Evolutionary conservation across 2,888 invertebrate genomes (phyloP).

Genomic region (Odontocolon sp.): DNA sequence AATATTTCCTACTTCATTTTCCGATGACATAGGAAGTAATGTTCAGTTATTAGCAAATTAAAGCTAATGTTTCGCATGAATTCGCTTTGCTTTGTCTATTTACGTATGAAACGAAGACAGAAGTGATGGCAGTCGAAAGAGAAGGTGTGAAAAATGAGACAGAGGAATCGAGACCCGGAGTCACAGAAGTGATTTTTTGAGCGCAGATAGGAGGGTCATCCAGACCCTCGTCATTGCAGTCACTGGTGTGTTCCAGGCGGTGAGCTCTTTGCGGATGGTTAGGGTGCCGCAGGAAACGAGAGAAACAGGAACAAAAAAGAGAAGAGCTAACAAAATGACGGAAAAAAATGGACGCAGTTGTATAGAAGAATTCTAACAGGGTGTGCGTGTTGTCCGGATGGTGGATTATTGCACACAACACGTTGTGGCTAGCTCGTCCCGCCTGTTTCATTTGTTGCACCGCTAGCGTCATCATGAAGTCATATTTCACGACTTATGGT

Average conservation of each 20-base stretch:
- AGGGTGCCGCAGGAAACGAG: slow-evolving; percentile 28
- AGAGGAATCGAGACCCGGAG: not conserved
- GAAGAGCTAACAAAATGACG: not conserved
- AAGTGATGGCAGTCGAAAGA: too few species aligned
- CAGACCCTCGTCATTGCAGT: not conserved
- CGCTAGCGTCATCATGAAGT: slow-evolving; percentile 77
- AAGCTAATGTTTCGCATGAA: too few species aligned
- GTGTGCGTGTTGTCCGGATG: slow-evolving; percentile 34
- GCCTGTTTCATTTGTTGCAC: slow-evolving; percentile 75
- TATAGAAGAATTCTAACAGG: slow-evolving; percentile 30
- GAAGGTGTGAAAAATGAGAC: slow-evolving; percentile 9
- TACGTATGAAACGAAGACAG: too few species aligned
- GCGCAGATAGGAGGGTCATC: slow-evolving; percentile 19
- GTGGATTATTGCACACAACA: slow-evolving; percentile 51
- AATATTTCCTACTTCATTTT: too few species aligned
- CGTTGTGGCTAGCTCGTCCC: slow-evolving; percentile 49
- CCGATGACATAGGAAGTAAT: too few species aligned
- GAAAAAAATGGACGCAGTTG: not conserved
- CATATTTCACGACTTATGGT: slow-evolving; percentile 80
- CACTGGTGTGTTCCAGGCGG: slow-evolving; percentile 21
- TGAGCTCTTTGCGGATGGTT: slow-evolving; percentile 41
- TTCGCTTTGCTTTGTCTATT: too few species aligned
- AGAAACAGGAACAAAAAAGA: slow-evolving; percentile 4
- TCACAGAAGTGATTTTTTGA: slow-evolving; percentile 15
- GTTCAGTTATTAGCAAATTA: too few species aligned